Conservation (phyloP, 1,140 invertebrate species). For the Saxidomus purpurata region DNA sequence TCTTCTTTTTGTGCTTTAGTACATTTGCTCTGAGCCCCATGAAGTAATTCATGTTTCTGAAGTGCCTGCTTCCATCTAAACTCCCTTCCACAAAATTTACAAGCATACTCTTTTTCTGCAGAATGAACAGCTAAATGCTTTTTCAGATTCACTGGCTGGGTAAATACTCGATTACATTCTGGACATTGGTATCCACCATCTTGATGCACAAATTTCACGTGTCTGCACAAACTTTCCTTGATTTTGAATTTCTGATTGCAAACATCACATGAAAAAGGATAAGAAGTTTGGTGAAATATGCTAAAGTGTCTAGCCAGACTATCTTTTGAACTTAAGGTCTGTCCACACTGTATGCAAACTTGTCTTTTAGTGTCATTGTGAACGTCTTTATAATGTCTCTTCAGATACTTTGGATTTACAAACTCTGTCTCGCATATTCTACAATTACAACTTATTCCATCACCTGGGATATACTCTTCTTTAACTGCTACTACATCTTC, state of each 20-base stretch:
- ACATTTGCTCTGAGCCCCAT: background rate
- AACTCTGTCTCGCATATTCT: slow-evolving; percentile 47
- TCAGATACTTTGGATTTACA: background rate
- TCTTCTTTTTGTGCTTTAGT: background rate
- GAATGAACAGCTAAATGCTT: slow-evolving; percentile 43
- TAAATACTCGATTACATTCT: slow-evolving; percentile 26
- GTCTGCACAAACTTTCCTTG: slow-evolving; percentile 54
- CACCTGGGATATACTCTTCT: background rate
- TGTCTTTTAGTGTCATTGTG: slow-evolving; percentile 59
- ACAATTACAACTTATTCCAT: slow-evolving; percentile 41
- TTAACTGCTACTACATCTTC: background rate
- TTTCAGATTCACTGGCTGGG: slow-evolving; percentile 39
- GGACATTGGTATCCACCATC: slow-evolving; percentile 47
- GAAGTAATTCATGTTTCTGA: slow-evolving; percentile 30
- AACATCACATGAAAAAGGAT: slow-evolving; percentile 36
- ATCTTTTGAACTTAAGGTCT: slow-evolving; percentile 62
- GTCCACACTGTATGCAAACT: slow-evolving; percentile 58
- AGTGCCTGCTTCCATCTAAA: slow-evolving; percentile 56
- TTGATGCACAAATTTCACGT: slow-evolving; percentile 58
- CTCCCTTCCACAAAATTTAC: slow-evolving; percentile 28
- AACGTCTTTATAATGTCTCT: slow-evolving; percentile 36
- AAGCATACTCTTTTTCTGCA: slow-evolving; percentile 3
- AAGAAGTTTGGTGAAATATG: slow-evolving; percentile 58
- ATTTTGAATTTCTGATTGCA: slow-evolving; percentile 58
- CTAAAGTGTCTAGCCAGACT: slow-evolving; percentile 60